Percentiles rank a stretch among this genome's conserved stretches.
Evolutionary conservation across 2,113 vertebrate species (phyloP).

Genomic region (Lepidothrix coronata): DNA sequence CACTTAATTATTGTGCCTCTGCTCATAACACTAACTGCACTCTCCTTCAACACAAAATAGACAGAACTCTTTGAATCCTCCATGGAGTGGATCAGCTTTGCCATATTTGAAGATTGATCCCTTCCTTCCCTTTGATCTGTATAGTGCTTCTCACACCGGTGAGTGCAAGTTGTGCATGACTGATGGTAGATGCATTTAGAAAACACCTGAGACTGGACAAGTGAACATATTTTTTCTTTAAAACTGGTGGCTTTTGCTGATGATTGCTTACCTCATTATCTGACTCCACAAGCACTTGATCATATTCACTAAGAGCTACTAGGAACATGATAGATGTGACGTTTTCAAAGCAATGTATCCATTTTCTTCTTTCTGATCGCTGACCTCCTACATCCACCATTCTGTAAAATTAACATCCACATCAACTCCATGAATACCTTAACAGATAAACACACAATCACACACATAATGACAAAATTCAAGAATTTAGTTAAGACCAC

Average conservation of each 20-base stretch:
- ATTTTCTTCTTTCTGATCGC: conserved; percentile 96
- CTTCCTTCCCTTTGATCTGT: not conserved
- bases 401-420: conserved; percentile 76
- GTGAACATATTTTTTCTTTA: not conserved
- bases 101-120: not conserved
- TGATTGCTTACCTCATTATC: conserved; percentile 89
- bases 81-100: not conserved
- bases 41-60: not conserved
- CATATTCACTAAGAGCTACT: conserved; percentile 95
- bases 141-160: not conserved
- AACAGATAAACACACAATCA: not conserved
- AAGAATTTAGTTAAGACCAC: not conserved
- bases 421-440: conserved; percentile 6
- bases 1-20: not conserved
- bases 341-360: conserved; percentile 99
- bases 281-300: conserved; percentile 95
- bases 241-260: not conserved
- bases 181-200: not conserved
- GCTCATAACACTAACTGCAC: not conserved
- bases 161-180: not conserved
- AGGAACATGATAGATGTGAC: conserved; percentile 98
- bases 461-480: not conserved
- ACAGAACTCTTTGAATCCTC: not conserved
- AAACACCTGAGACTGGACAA: not conserved
- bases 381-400: conserved; percentile 98